Evolutionary conservation across 2,797 vertebrate species (phyloP).

Genomic region (Enteromius anoplus): DNA sequence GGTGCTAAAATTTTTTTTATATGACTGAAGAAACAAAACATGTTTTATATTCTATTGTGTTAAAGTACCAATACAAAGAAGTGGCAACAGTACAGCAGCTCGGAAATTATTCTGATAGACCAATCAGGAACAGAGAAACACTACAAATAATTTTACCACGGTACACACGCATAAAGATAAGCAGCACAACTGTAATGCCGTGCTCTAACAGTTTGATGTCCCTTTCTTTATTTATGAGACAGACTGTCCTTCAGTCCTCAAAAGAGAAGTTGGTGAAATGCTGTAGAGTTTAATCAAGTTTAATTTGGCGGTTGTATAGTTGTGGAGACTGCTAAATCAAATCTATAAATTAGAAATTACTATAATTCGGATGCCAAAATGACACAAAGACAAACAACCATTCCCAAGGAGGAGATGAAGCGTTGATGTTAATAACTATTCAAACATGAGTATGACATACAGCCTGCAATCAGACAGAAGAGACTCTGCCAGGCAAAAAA

Average conservation of each 20-base stretch:
- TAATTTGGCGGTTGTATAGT: slow-evolving; percentile 45
- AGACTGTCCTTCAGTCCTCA: slow-evolving; percentile 28
- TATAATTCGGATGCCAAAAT: slow-evolving; percentile 25
- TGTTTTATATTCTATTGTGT: slow-evolving; percentile 45
- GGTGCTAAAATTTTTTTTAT: slow-evolving; percentile 40
- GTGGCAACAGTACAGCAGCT: slow-evolving; percentile 39
- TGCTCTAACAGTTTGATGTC: slow-evolving; percentile 41
- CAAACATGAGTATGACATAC: neutral
- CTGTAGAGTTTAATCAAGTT: slow-evolving; percentile 39
- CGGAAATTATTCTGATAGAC: slow-evolving; percentile 46
- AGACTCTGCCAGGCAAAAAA: no score
- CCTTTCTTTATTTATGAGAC: slow-evolving; percentile 48
- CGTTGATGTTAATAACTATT: neutral
- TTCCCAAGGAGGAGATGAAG: neutral
- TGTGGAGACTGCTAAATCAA: slow-evolving; percentile 37
- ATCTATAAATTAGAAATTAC: slow-evolving; percentile 29
- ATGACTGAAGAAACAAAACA: slow-evolving; percentile 34
- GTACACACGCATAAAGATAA: slow-evolving; percentile 26
- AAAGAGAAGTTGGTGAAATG: slow-evolving; percentile 42
- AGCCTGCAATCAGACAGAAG: neutral
- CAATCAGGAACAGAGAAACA: slow-evolving; percentile 45
- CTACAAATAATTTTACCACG: slow-evolving; percentile 31
- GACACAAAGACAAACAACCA: neutral
- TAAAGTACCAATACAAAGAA: slow-evolving; percentile 28
- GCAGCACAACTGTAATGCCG: slow-evolving; percentile 38